Conservation (phyloP, 2,797 vertebrate genomes). For the Liasis olivaceus region DNA sequence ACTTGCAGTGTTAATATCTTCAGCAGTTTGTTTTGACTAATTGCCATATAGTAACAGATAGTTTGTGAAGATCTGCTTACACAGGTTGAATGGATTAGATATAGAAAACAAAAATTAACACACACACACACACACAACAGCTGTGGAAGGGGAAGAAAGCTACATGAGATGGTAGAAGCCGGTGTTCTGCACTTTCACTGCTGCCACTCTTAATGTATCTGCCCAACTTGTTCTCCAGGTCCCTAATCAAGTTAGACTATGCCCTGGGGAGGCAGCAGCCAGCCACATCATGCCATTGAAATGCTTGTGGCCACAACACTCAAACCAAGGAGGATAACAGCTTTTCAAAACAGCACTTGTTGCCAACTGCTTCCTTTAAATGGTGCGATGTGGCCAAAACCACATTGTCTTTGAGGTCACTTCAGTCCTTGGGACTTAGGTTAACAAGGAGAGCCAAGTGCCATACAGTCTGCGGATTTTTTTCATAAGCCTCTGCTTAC, state of each 20-base stretch:
- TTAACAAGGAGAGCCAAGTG: slow-evolving; percentile 28
- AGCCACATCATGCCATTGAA: slow-evolving; percentile 24
- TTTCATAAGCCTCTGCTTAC: slow-evolving; percentile 29
- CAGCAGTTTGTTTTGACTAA: neutral
- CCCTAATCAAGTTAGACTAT: slow-evolving; percentile 18
- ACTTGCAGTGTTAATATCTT: neutral
- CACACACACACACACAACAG: neutral
- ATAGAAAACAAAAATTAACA: neutral
- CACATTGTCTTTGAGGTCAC: slow-evolving; percentile 33
- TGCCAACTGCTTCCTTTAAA: slow-evolving; percentile 29
- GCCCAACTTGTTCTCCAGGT: neutral
- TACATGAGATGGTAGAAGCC: neutral
- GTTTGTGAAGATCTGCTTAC: neutral
- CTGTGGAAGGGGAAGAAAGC: neutral
- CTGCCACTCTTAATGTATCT: neutral
- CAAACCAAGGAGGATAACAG: slow-evolving; percentile 19
- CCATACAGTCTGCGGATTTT: neutral
- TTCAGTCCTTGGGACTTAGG: slow-evolving; percentile 1
- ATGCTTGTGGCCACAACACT: slow-evolving; percentile 27
- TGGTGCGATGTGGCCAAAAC: slow-evolving; percentile 30
- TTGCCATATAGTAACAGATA: neutral
- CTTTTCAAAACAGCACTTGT: slow-evolving; percentile 10
- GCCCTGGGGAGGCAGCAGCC: neutral
- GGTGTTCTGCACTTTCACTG: neutral
- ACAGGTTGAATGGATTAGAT: neutral